These are phyloP conservation scores for Notarius quadriscutis DNA, from an alignment of 2,113 vertebrate genomes.

Conservation along the genomic window DNA sequence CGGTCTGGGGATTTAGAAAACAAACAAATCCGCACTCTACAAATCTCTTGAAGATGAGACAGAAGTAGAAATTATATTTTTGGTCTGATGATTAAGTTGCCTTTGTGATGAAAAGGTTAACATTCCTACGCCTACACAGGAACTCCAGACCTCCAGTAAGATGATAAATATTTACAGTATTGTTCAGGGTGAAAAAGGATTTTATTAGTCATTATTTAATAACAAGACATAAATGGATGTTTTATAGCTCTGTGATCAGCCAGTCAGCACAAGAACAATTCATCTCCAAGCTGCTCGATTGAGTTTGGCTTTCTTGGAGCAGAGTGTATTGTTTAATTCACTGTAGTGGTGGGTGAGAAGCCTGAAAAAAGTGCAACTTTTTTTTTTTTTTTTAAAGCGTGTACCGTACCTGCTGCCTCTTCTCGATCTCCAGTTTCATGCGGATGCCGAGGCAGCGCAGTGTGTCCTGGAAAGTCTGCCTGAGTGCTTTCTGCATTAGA, in stretches of 20 bases:
- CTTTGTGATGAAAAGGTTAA: neutral
- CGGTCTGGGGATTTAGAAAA: too few relatives aligned
- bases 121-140: neutral
- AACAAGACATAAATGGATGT: neutral
- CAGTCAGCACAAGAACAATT: too few relatives aligned
- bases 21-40: neutral
- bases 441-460: constrained; percentile 87
- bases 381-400: neutral
- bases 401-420: constrained; percentile 87
- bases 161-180: constrained; percentile 1
- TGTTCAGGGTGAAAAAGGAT: neutral
- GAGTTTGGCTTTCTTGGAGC: neutral
- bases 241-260: neutral
- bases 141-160: neutral
- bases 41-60: neutral
- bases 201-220: neutral
- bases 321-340: too few relatives aligned
- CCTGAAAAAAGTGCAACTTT: neutral
- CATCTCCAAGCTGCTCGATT: too few relatives aligned
- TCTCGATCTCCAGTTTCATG: constrained; percentile 92
- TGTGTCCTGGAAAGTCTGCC: constrained; percentile 88
- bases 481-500: constrained; percentile 88
- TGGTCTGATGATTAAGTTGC: neutral
- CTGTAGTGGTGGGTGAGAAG: too few relatives aligned
- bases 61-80: neutral